phyloP scores from a whole-genome alignment of 2,797 vertebrate species.

The Acanthurus leucopareius region DNA sequence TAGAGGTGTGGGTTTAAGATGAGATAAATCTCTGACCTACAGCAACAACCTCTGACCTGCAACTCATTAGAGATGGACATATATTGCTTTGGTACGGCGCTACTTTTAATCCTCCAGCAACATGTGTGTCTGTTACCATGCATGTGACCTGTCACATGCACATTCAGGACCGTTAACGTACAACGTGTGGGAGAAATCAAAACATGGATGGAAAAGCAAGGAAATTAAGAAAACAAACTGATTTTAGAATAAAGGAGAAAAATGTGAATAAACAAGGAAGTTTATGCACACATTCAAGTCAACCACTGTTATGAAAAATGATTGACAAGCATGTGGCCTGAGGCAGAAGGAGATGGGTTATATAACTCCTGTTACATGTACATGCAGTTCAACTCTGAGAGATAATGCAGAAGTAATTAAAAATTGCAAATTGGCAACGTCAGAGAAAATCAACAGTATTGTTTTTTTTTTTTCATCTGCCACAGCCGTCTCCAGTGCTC shows the following conservation, averaged over 20 bases:
- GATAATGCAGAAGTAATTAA: too few relatives aligned
- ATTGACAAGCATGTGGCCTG: too few relatives aligned
- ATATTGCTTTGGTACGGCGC: background rate
- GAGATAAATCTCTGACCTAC: slow-evolving; percentile 35
- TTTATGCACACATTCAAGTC: background rate
- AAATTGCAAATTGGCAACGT: too few relatives aligned
- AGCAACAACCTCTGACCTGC: background rate
- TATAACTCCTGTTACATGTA: too few relatives aligned
- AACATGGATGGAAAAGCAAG: background rate
- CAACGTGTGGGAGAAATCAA: background rate
- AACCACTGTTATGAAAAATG: too few relatives aligned
- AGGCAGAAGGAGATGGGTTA: too few relatives aligned
- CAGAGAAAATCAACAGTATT: too few relatives aligned
- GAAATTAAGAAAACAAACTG: background rate
- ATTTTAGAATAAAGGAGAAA: too few relatives aligned
- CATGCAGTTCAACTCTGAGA: too few relatives aligned
- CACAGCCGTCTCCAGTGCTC: too few relatives aligned
- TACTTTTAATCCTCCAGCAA: slow-evolving; percentile 40
- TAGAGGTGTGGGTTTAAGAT: slow-evolving; percentile 42
- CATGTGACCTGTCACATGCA: background rate
- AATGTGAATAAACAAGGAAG: too few relatives aligned
- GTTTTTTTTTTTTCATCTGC: too few relatives aligned
- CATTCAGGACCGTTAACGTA: background rate
- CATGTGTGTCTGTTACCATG: background rate
- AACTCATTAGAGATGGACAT: slow-evolving; percentile 29